Base-by-base conservation (phyloP, 2,113 vertebrate genomes). In the Xiphophorus couchianus region DNA sequence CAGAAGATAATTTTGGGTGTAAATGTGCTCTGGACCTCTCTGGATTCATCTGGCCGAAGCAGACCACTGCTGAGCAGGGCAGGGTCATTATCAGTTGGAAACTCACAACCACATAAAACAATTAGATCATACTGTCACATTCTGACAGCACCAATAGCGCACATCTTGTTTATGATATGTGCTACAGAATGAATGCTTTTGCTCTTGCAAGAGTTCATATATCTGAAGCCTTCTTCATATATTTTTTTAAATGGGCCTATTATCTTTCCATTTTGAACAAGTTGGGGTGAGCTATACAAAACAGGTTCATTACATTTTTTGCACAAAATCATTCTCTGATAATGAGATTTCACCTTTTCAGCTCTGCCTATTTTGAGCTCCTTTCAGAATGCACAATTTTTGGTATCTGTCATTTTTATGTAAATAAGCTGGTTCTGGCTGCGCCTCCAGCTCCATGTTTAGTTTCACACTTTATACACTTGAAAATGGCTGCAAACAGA, bases 1-100 rank as follows among this genome's bases (percentile, higher is more conserved):
- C 27, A 78, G 85, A 86, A 90, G 90, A 89, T 90, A 90, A 93
- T 91, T 92, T 88, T 87, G 90, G 90, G 93, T 93, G 91, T 87
- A 92, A 93, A 94, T 91, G 88, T 89, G 90, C 88, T 90, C 89
- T 89, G 85, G 89, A 88, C 86, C 84, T 91, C 84, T 90, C 84
- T 73, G 78, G 82, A 87, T 92, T 84, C 92, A 93, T 92, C 92
- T 94, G 93, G 93, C 92, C 89, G 79, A 76, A 86, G 86, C 91
- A 86, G 86, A 84, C 77, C 27, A 80, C 89, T 74, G 85, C 85
- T 81, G 91, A 76, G 86, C 58, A 4, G 78, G 72, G 76, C 68
- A 76, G 80, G 88, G 78, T 88, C 89, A 84, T 90, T 87, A 90
- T 70, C 86, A 82, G 87, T 64, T 62, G 90, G 87, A 85, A 74